These are phyloP conservation scores for Antrozous pallidus DNA, from an alignment of 2,797 vertebrate genomes.

Conservation along the genomic window DNA sequence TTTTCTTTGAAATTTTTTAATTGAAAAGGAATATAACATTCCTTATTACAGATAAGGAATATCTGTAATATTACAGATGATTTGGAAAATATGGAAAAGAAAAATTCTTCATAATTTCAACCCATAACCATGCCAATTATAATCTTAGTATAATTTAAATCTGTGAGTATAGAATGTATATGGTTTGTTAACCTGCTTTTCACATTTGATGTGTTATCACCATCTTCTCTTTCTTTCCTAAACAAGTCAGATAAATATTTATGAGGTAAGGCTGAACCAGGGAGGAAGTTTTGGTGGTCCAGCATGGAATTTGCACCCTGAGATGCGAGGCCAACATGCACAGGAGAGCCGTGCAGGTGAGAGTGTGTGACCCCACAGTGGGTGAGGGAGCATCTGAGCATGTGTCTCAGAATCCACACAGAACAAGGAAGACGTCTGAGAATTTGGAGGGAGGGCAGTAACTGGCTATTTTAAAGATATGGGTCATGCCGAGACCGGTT, in stretches of 20 bases:
- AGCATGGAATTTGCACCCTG: not conserved
- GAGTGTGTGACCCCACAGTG: rapidly evolving
- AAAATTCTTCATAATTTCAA: slow-evolving; percentile 1
- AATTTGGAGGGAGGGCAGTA: not conserved
- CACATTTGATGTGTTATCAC: not conserved
- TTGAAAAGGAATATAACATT: not conserved
- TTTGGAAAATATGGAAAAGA: not conserved
- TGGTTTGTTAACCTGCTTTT: not conserved
- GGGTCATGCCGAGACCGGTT: no score
- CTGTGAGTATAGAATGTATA: not conserved
- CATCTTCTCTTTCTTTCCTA: not conserved
- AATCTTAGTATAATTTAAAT: not conserved
- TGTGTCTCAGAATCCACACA: not conserved
- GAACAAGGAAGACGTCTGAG: not conserved
- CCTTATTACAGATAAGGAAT: no score
- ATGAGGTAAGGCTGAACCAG: not conserved
- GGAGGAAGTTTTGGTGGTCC: not conserved
- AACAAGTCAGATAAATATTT: not conserved
- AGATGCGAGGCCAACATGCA: not conserved
- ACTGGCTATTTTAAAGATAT: not conserved
- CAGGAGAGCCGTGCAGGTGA: not conserved
- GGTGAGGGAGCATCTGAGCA: not conserved
- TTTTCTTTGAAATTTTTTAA: slow-evolving; percentile 1
- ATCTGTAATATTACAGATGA: not conserved
- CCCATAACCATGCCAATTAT: not conserved